Evolutionary conservation across 2,113 vertebrate genomes (phyloP), one percentile per base, ranked within the genome.

Genomic region (Sterrhoptilus dennistouni): DNA sequence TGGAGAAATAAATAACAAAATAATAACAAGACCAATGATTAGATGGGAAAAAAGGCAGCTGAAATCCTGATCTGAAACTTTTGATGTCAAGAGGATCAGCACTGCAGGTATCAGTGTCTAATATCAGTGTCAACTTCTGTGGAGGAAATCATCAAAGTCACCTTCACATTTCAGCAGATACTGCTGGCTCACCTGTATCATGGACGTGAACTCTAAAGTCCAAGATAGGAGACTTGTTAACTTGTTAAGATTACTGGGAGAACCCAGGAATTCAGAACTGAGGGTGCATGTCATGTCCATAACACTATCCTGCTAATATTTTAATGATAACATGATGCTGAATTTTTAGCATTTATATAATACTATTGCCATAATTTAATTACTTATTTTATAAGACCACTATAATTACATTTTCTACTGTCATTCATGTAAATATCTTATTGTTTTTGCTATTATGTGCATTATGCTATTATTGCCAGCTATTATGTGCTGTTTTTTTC

Each of bases 211-310:
- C 15, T 36, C n/a, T 36, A 29, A 61, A n/a, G 11, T 59, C 8
- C 6, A 45, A 78, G 15, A 45, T 0, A 71, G 12, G 16, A 31
- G 14, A 71, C 23, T 59, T 49, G 19, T 53, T 68, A 40, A 60
- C 6, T 68, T 38, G 38, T 38, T 78, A 52, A 64, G 23, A 0
- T 1, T 53, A 10, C 42, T 59, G 31, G 8, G 23, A 83, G 21
- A 76, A 47, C 24, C 60, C 17, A 21, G 18, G 8, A 7, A 45
- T 53, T 66, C 6, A 3, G 5, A 20, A 21, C 5, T 45, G 24
- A 74, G 19, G 6, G 2, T 77, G 11, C 5, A 14, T 0, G 0
- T 6, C 19, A 31, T 14, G 31, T 33, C 6, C 20, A 24, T 65
- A 53, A 69, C 16, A 23, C 6, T 70, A 6, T 78, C 78, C 38